Conservation (phyloP, 2,797 vertebrate genomes). For the Lepilemur ruficaudatus region DNA sequence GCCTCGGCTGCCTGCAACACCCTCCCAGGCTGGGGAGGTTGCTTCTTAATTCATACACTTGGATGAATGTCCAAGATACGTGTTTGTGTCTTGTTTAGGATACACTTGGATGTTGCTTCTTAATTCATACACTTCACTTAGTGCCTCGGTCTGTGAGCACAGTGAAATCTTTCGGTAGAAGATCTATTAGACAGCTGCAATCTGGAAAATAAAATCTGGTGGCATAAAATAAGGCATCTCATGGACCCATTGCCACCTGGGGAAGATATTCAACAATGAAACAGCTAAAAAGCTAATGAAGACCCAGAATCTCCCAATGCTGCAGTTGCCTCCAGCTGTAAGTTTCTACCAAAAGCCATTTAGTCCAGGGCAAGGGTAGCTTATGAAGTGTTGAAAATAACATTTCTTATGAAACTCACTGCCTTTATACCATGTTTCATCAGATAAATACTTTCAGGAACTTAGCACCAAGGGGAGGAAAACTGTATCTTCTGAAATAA, state of each 20-base stretch:
- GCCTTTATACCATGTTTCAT: not conserved
- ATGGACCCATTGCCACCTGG: not conserved
- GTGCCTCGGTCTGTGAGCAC: not conserved
- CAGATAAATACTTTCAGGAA: not conserved
- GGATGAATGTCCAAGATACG: no score
- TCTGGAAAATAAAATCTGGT: conserved; percentile 36
- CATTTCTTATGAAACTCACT: not conserved
- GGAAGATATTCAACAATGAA: not conserved
- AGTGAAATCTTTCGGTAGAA: not conserved
- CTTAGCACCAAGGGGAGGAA: not conserved
- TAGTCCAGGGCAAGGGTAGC: not conserved
- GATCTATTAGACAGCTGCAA: not conserved
- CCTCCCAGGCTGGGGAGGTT: no score
- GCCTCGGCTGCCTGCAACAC: accelerated
- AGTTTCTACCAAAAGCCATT: not conserved
- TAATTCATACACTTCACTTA: not conserved
- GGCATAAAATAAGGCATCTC: not conserved
- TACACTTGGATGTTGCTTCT: not conserved
- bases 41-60: not conserved
- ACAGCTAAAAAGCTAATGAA: not conserved
- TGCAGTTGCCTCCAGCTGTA: not conserved
- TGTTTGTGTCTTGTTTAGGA: no score
- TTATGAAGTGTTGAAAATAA: not conserved
- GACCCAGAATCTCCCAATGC: not conserved
- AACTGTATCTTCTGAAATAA: not conserved